A percentile compares a stretch with the other conserved stretches of the same genome.
Evolutionary conservation across 1,140 invertebrate genomes (phyloP).

Genomic region (Lucilia cuprina): DNA sequence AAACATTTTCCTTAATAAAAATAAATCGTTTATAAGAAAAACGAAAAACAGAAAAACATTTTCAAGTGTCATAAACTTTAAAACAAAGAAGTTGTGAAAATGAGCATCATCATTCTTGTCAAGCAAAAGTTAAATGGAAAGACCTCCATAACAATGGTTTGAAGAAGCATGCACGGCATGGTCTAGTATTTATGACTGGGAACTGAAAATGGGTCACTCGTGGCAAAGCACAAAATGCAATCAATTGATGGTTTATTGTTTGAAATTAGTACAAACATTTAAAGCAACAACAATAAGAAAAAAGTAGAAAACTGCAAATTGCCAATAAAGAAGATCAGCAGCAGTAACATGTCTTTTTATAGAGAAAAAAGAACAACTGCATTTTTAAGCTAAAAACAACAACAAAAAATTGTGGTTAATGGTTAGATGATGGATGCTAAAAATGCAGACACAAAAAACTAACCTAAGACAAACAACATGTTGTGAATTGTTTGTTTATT

Average conservation of each 20-base stretch:
- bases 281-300: background rate
- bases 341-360: background rate
- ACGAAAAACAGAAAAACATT: background rate
- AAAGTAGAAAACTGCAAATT: no score
- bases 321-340: background rate
- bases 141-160: background rate
- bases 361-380: background rate
- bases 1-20: background rate
- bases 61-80: background rate
- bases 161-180: background rate
- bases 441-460: slow-evolving; percentile 1
- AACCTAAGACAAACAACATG: slow-evolving; percentile 14
- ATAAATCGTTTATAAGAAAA: background rate
- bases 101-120: background rate
- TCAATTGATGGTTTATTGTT: background rate
- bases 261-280: background rate
- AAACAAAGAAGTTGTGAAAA: background rate
- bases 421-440: background rate
- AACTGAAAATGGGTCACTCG: slow-evolving; percentile 23
- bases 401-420: background rate
- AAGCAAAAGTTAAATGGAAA: background rate
- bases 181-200: background rate
- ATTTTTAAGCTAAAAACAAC: background rate
- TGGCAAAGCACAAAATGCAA: background rate
- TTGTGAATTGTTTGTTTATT: background rate